A percentile compares a stretch with the other conserved stretches of the same genome.
Evolutionary conservation across 2,113 vertebrate species (phyloP).

Genomic region (Hipposideros armiger): DNA sequence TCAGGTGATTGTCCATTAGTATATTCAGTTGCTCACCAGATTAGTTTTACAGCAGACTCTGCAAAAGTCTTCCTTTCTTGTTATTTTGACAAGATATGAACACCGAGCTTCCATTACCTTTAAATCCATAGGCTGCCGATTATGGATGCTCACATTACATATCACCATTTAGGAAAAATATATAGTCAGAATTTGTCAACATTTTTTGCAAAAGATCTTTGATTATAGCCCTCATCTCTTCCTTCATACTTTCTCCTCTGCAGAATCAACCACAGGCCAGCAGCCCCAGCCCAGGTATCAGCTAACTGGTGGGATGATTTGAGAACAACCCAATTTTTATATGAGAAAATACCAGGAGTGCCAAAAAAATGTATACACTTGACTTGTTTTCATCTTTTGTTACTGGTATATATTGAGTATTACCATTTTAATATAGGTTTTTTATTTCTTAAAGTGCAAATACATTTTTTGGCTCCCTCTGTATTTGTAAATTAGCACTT

Average conservation of each 20-base stretch:
- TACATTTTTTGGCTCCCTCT: too few relatives aligned
- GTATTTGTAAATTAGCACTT: slow-evolving; percentile 31
- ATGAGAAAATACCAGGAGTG: not conserved
- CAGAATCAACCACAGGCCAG: not conserved
- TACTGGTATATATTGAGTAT: too few relatives aligned
- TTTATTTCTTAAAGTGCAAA: too few relatives aligned
- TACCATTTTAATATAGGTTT: too few relatives aligned
- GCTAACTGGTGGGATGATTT: not conserved
- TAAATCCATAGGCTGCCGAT: not conserved
- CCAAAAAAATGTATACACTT: too few relatives aligned
- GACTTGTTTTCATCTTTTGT: too few relatives aligned
- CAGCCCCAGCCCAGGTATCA: not conserved
- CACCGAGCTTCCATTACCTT: not conserved
- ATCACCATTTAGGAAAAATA: not conserved
- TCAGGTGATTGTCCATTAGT: not conserved
- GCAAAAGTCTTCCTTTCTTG: not conserved
- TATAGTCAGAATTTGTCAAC: not conserved
- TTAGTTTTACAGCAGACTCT: not conserved
- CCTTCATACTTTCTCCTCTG: not conserved
- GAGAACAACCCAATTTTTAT: not conserved
- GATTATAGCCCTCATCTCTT: not conserved
- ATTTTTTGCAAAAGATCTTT: not conserved
- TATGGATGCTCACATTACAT: not conserved
- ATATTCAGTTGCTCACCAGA: not conserved
- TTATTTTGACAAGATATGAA: not conserved